Conservation (phyloP, 2,888 invertebrate species). For the Ecdyonurus torrentis region DNA sequence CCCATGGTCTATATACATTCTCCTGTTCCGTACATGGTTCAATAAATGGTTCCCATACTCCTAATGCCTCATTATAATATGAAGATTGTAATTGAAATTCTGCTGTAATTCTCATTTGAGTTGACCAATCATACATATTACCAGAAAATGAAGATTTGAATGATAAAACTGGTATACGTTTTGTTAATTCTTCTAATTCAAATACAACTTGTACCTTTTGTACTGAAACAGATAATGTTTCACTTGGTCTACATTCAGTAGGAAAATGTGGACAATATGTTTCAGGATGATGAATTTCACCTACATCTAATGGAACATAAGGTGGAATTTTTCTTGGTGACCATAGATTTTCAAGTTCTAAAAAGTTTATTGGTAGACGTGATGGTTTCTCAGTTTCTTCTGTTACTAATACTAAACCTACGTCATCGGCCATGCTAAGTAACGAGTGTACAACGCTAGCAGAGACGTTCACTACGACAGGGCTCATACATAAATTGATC, state of each 20-base stretch:
- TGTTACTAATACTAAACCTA: slow-evolving; percentile 14
- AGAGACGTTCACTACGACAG: slow-evolving; percentile 52
- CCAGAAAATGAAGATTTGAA: slow-evolving; percentile 38
- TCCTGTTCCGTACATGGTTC: slow-evolving; percentile 54
- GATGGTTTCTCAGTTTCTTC: slow-evolving; percentile 21
- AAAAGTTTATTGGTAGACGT: slow-evolving; percentile 13
- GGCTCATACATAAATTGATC: slow-evolving; percentile 44
- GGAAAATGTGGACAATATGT: background rate
- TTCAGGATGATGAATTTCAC: background rate
- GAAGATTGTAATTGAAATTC: slow-evolving; percentile 33
- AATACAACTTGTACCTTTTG: slow-evolving; percentile 44
- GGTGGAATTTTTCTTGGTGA: slow-evolving; percentile 44
- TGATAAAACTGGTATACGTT: slow-evolving; percentile 32
- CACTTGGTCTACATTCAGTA: slow-evolving; percentile 25
- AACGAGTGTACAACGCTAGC: slow-evolving; percentile 51
- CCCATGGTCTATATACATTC: slow-evolving; percentile 52
- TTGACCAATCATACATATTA: slow-evolving; percentile 49
- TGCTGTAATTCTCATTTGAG: slow-evolving; percentile 14
- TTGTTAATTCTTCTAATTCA: slow-evolving; percentile 37
- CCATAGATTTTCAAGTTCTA: slow-evolving; percentile 47
- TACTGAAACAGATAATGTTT: slow-evolving; percentile 33
- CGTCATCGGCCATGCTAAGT: slow-evolving; percentile 33
- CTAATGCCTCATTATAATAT: slow-evolving; percentile 50
- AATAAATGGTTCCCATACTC: slow-evolving; percentile 69
- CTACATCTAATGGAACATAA: slow-evolving; percentile 14